Evolutionary conservation across 2,888 invertebrate species (phyloP).

Genomic region (Crematogaster levior): DNA sequence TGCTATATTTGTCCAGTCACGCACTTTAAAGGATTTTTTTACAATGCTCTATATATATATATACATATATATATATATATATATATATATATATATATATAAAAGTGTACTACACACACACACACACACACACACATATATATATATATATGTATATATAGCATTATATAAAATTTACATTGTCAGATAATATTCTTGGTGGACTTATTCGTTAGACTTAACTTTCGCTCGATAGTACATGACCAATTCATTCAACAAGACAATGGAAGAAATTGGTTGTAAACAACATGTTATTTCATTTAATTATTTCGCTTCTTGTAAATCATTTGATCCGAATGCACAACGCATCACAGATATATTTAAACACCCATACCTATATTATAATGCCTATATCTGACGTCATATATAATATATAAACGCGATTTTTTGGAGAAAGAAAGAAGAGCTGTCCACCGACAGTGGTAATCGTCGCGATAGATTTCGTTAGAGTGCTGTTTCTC

Average conservation of each 20-base stretch:
- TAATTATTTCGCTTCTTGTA: conserved; percentile 8
- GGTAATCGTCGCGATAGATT: conserved; percentile 54
- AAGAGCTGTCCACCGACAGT: not conserved
- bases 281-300: not conserved
- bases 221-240: not conserved
- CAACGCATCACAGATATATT: not conserved
- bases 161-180: too few species aligned
- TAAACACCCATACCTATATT: not conserved
- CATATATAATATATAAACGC: not conserved
- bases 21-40: not conserved
- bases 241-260: not conserved
- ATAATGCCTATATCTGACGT: not conserved
- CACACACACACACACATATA: too few species aligned
- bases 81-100: not conserved
- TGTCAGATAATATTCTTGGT: not conserved
- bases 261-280: not conserved
- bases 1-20: not conserved
- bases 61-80: too few species aligned
- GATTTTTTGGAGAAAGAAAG: not conserved
- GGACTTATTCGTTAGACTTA: not conserved
- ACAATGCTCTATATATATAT: too few species aligned
- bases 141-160: too few species aligned
- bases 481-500: conserved; percentile 67
- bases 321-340: not conserved
- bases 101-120: too few species aligned